Conservation (phyloP, 2,113 vertebrate species). For the Uria lomvia region DNA sequence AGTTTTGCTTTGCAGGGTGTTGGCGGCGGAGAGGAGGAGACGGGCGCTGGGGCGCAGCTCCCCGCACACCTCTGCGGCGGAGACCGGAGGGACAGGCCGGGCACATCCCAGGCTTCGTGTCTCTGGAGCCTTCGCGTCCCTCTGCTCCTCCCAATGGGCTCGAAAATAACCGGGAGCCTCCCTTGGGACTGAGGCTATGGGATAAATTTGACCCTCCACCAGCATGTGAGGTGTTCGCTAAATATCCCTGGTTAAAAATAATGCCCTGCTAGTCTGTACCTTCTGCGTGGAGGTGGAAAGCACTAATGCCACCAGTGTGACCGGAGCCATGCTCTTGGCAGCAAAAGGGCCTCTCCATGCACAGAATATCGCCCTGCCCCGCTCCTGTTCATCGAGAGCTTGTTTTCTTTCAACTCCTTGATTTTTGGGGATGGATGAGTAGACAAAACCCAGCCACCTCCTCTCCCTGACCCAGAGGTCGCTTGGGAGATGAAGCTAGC, state of each 20-base stretch:
- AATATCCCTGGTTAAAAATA: neutral
- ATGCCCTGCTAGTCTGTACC: neutral
- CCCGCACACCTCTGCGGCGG: accelerated
- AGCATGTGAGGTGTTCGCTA: neutral
- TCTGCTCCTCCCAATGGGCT: neutral
- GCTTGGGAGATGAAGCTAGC: neutral
- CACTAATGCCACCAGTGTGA: neutral
- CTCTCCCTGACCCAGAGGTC: neutral
- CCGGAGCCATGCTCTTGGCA: accelerated
- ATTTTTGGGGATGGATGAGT: neutral
- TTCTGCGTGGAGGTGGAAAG: neutral
- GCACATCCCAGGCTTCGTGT: neutral
- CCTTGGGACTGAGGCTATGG: neutral
- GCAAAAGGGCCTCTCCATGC: neutral
- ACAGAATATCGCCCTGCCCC: neutral
- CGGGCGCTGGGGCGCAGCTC: neutral
- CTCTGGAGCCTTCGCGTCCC: neutral
- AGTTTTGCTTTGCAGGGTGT: neutral
- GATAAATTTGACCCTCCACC: constrained; percentile 4
- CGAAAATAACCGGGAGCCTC: neutral
- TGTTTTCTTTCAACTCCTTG: neutral
- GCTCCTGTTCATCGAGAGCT: neutral
- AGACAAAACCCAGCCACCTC: neutral
- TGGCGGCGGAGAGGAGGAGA: accelerated
- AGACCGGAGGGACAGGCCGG: neutral